Conservation (phyloP, 2,888 invertebrate genomes). For the Pardosa pseudoannulata region DNA sequence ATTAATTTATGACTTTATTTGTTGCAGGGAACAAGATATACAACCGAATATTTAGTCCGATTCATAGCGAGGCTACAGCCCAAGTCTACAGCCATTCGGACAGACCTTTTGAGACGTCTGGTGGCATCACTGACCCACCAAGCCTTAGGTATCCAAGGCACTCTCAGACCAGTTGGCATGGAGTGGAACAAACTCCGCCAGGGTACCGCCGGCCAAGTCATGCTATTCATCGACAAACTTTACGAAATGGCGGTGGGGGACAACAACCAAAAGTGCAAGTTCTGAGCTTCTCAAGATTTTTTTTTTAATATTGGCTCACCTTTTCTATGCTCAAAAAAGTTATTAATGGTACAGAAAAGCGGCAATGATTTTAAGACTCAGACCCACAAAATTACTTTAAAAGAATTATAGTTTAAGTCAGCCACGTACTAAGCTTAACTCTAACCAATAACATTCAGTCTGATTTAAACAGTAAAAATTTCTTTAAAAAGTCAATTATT, state of each 20-base stretch:
- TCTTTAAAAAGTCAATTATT: too few species aligned
- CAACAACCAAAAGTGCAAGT: neutral
- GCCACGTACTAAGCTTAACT: too few species aligned
- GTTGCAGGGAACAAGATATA: slow-evolving; percentile 82
- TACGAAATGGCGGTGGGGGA: slow-evolving; percentile 54
- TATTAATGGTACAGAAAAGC: neutral
- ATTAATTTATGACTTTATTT: too few species aligned
- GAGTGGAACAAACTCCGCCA: slow-evolving; percentile 74
- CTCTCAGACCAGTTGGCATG: slow-evolving; percentile 72
- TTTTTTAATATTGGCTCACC: neutral
- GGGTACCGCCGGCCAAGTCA: slow-evolving; percentile 69
- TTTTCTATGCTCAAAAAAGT: neutral
- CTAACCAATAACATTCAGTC: too few species aligned
- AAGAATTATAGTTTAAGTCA: too few species aligned
- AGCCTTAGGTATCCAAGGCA: slow-evolving; percentile 80
- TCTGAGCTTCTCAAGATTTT: neutral
- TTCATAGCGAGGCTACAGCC: slow-evolving; percentile 84
- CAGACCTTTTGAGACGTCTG: slow-evolving; percentile 82
- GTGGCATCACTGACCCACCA: slow-evolving; percentile 85
- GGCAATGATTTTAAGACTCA: too few species aligned
- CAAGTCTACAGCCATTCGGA: slow-evolving; percentile 81
- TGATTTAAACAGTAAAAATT: too few species aligned
- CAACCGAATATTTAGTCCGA: slow-evolving; percentile 84
- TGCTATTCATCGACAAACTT: slow-evolving; percentile 70
- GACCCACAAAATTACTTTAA: too few species aligned